Percentiles rank a stretch among this genome's conserved stretches.
These are phyloP conservation scores for Agelas oroides DNA, from an alignment of 37 sponge, comb jelly and placozoan genomes.

Conservation along the genomic window DNA sequence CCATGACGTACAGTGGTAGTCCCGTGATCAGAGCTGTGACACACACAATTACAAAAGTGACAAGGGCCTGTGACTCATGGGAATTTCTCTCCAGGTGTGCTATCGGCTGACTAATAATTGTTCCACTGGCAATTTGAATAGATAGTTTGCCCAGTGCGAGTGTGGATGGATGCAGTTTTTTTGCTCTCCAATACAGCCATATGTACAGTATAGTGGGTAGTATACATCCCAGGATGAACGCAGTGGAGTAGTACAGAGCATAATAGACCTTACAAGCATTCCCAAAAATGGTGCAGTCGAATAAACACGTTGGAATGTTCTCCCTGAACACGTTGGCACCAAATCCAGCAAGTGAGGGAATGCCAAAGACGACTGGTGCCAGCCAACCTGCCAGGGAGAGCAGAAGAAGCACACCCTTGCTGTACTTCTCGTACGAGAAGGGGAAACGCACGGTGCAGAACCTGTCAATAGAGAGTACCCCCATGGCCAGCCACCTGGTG, in stretches of 20 bases:
- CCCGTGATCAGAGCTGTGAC: constrained; percentile 19
- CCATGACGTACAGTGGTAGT: constrained; percentile 12
- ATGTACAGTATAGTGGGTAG: constrained; percentile 32
- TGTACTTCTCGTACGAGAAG: constrained; percentile 30
- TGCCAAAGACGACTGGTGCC: not conserved
- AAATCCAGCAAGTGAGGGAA: not conserved
- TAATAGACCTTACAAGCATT: constrained; percentile 11
- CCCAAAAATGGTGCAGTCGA: not conserved
- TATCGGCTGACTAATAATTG: not conserved
- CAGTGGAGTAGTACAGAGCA: not conserved
- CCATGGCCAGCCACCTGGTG: constrained; percentile 38
- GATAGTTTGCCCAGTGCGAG: not conserved
- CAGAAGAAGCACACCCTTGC: constrained; percentile 11
- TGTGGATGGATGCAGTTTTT: not conserved
- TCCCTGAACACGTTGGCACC: not conserved
- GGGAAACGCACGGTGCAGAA: constrained; percentile 42
- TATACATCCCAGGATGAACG: constrained; percentile 18
- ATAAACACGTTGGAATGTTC: constrained; percentile 15
- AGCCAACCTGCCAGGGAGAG: constrained; percentile 30
- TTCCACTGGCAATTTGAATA: not conserved
- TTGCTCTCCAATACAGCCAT: constrained; percentile 14
- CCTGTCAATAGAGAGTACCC: constrained; percentile 33
- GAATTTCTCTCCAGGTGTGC: not conserved
- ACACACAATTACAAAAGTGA: constrained; percentile 35
- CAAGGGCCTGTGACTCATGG: not conserved